Evolutionary conservation across 2,888 invertebrate species (phyloP).

Genomic region (Chouioia cunea): DNA sequence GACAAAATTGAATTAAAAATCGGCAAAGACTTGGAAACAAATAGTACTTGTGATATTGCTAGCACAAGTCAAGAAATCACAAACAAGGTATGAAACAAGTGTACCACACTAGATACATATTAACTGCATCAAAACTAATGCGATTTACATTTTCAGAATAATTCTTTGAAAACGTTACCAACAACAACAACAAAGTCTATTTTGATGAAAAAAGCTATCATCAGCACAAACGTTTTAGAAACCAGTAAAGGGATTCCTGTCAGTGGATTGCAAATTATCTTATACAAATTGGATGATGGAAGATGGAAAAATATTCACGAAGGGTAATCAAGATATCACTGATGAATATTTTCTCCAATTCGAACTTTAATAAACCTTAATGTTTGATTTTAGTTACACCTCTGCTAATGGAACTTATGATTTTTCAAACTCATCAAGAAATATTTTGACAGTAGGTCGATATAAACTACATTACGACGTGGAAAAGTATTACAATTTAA

Average conservation of each 20-base stretch:
- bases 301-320: slow-evolving; percentile 79
- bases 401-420: slow-evolving; percentile 78
- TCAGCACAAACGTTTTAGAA: slow-evolving; percentile 84
- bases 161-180: slow-evolving; percentile 11
- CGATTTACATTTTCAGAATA: neutral
- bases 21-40: neutral
- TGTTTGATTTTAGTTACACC: slow-evolving; percentile 68
- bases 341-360: slow-evolving; percentile 1
- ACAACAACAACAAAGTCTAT: neutral
- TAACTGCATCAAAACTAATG: slow-evolving; percentile 17
- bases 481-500: slow-evolving; percentile 76
- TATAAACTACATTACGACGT: slow-evolving; percentile 84
- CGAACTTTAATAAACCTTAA: slow-evolving; percentile 15
- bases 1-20: slow-evolving; percentile 31
- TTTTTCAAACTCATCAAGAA: slow-evolving; percentile 71
- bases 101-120: neutral
- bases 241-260: slow-evolving; percentile 79
- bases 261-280: slow-evolving; percentile 75
- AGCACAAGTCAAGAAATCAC: slow-evolving; percentile 52
- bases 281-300: slow-evolving; percentile 76
- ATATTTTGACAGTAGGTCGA: slow-evolving; percentile 75
- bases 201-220: slow-evolving; percentile 69
- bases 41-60: slow-evolving; percentile 30
- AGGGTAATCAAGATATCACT: slow-evolving; percentile 55
- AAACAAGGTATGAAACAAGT: slow-evolving; percentile 50